A percentile compares a stretch with the other conserved stretches of the same genome.
These are phyloP conservation scores for Perizoma affinitatum DNA, from an alignment of 2,888 invertebrate species.

Conservation along the genomic window DNA sequence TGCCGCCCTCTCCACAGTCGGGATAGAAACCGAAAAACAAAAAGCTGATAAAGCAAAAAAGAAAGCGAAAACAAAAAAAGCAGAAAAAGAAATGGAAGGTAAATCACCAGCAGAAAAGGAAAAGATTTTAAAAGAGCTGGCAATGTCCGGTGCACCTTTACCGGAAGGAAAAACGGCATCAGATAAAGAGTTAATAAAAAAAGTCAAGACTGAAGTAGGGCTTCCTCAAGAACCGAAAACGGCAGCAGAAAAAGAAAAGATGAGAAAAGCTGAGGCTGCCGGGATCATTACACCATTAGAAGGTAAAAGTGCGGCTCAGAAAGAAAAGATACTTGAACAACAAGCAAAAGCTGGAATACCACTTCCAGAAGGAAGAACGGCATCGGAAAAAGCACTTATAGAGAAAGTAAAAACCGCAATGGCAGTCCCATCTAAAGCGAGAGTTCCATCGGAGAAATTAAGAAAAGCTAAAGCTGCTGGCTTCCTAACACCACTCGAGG, in stretches of 20 bases:
- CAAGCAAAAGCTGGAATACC: slow-evolving; percentile 41
- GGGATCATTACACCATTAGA: slow-evolving; percentile 39
- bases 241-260: slow-evolving; percentile 41
- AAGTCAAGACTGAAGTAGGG: slow-evolving; percentile 45
- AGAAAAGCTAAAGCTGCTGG: slow-evolving; percentile 31
- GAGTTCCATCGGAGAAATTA: slow-evolving; percentile 33
- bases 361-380: slow-evolving; percentile 47
- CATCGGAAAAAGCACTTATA: slow-evolving; percentile 44
- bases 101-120: slow-evolving; percentile 46
- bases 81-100: slow-evolving; percentile 44
- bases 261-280: slow-evolving; percentile 34
- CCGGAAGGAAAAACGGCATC: slow-evolving; percentile 46
- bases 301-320: slow-evolving; percentile 38
- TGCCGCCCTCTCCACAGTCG: slow-evolving; percentile 10
- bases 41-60: slow-evolving; percentile 30
- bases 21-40: slow-evolving; percentile 20
- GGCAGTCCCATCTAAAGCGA: slow-evolving; percentile 21
- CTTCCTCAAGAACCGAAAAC: slow-evolving; percentile 17
- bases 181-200: slow-evolving; percentile 44
- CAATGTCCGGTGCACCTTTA: slow-evolving; percentile 41
- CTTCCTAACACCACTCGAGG: slow-evolving; percentile 28
- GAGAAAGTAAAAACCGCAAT: slow-evolving; percentile 13
- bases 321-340: slow-evolving; percentile 41
- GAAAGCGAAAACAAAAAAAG: slow-evolving; percentile 39
- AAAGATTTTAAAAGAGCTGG: slow-evolving; percentile 44